A percentile compares a stretch with the other conserved stretches of the same genome.
These are phyloP conservation scores for Panurus biarmicus DNA, from an alignment of 2,113 vertebrate genomes.

Conservation along the genomic window DNA sequence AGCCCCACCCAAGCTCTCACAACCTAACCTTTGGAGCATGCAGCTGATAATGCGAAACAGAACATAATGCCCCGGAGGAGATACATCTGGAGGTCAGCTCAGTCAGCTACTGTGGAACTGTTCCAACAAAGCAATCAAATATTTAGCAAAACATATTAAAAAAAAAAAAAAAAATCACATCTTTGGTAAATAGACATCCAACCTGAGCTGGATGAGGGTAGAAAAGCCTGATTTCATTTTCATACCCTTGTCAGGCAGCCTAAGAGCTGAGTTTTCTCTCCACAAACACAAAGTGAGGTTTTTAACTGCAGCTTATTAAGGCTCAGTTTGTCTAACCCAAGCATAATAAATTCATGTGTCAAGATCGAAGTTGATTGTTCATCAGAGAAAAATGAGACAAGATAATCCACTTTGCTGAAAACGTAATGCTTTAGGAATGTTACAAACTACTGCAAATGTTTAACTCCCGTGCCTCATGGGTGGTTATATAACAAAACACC, in stretches of 20 bases:
- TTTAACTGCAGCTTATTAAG: slow-evolving; percentile 33
- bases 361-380: slow-evolving; percentile 37
- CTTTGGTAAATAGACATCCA: slow-evolving; percentile 17
- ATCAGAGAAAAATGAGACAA: slow-evolving; percentile 47
- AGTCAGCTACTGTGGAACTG: slow-evolving; percentile 39
- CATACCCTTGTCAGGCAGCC: neutral
- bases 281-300: neutral
- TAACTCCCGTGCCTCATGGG: neutral
- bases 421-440: slow-evolving; percentile 43
- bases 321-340: slow-evolving; percentile 50
- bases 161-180: neutral
- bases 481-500: slow-evolving; percentile 42
- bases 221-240: slow-evolving; percentile 3
- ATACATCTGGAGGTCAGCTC: slow-evolving; percentile 58
- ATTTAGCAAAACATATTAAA: slow-evolving; percentile 37
- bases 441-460: slow-evolving; percentile 46
- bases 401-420: slow-evolving; percentile 40
- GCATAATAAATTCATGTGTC: slow-evolving; percentile 51
- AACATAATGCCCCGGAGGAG: slow-evolving; percentile 55
- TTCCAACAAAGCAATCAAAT: slow-evolving; percentile 65
- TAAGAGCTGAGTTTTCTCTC: neutral
- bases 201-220: neutral
- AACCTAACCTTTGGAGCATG: slow-evolving; percentile 53
- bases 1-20: slow-evolving; percentile 31
- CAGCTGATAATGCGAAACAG: slow-evolving; percentile 55